Evolutionary conservation across 2,797 vertebrate species (phyloP).

Genomic region (Euthynnus affinis): DNA sequence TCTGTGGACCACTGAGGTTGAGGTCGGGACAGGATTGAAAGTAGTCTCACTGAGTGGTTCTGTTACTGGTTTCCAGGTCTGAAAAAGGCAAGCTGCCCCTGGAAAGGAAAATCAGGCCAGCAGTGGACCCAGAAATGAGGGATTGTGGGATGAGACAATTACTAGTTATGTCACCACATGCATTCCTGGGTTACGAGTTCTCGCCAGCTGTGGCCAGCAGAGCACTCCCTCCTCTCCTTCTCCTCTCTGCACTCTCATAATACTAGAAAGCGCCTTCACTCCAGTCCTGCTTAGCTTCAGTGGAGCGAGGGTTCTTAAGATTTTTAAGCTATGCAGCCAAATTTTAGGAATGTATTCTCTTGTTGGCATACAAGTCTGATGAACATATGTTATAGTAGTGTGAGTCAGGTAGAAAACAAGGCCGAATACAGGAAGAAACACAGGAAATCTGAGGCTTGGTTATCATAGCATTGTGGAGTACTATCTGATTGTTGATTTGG

Average conservation of each 20-base stretch:
- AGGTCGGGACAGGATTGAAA: constrained; percentile 63
- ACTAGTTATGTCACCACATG: constrained; percentile 83
- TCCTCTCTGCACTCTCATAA: constrained; percentile 59
- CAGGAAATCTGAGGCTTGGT: constrained; percentile 24
- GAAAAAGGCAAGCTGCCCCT: constrained; percentile 69
- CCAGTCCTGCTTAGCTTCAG: constrained; percentile 24
- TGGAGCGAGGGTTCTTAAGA: not conserved
- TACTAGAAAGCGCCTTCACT: constrained; percentile 56
- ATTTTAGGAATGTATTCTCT: not conserved
- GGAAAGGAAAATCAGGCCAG: constrained; percentile 75
- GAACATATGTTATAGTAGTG: not conserved
- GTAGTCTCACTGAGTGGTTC: constrained; percentile 55
- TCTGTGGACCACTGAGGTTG: constrained; percentile 61
- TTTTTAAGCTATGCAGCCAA: constrained; percentile 3
- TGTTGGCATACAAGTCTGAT: not conserved
- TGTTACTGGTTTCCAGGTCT: constrained; percentile 73
- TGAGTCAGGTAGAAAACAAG: constrained; percentile 25
- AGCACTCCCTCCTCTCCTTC: constrained; percentile 65
- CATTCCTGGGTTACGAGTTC: constrained; percentile 83
- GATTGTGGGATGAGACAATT: constrained; percentile 85
- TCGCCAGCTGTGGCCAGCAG: constrained; percentile 78
- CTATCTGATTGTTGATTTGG: constrained; percentile 16
- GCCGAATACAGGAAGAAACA: constrained; percentile 31
- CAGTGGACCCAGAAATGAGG: constrained; percentile 74
- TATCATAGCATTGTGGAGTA: constrained; percentile 26